These are phyloP conservation scores for Pocillopora grandis DNA, from an alignment of 92 coral and sea anemone genomes.

Conservation along the genomic window DNA sequence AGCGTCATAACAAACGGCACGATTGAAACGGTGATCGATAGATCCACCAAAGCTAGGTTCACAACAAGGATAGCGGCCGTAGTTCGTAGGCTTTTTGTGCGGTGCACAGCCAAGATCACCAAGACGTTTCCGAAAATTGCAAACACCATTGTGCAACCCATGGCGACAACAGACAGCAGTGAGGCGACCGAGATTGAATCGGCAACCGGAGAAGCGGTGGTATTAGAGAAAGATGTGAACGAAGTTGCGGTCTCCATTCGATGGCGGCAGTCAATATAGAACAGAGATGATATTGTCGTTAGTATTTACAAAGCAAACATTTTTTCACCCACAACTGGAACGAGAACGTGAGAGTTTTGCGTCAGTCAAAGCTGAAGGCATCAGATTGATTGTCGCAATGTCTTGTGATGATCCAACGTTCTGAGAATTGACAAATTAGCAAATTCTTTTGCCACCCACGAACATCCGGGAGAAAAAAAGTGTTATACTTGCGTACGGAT, in stretches of 20 bases:
- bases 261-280: too few relatives aligned
- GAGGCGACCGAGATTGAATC: too few relatives aligned
- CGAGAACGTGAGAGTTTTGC: not conserved
- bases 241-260: too few relatives aligned
- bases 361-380: not conserved
- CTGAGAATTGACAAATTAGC: not conserved
- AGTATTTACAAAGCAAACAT: too few relatives aligned
- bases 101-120: conserved; percentile 76
- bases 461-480: conserved; percentile 10
- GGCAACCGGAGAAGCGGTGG: conserved; percentile 8
- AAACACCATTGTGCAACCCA: conserved; percentile 63
- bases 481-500: not conserved
- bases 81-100: conserved; percentile 70
- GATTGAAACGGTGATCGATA: conserved; percentile 71
- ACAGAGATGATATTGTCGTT: too few relatives aligned
- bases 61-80: conserved; percentile 85
- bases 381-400: not conserved
- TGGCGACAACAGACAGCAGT: conserved; percentile 12
- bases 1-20: conserved; percentile 89
- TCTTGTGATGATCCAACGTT: conserved; percentile 1
- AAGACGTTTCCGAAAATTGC: conserved; percentile 80
- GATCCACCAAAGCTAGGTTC: conserved; percentile 84
- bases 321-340: too few relatives aligned
- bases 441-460: conserved; percentile 19
- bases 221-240: too few relatives aligned